Conservation (phyloP, 2,797 vertebrate genomes). For the Meda fulgida region DNA sequence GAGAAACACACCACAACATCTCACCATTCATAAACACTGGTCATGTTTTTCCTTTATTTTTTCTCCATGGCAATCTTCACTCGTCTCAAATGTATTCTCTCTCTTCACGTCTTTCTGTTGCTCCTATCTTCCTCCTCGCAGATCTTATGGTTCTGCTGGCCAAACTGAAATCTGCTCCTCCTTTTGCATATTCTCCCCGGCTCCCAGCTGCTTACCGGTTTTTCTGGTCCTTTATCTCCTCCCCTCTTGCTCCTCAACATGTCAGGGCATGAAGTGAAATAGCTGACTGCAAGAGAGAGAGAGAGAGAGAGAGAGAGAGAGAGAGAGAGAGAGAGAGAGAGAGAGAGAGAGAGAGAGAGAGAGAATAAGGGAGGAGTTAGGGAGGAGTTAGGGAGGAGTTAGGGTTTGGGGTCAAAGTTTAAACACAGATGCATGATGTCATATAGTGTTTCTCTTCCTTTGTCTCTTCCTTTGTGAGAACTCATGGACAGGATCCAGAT, state of each 20-base stretch:
- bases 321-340: conserved; percentile 27
- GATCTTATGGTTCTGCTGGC: conserved; percentile 55
- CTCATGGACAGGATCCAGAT: conserved; percentile 27
- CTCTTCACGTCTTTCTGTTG: conserved; percentile 37
- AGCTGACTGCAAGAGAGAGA: conserved; percentile 24
- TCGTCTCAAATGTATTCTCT: conserved; percentile 27
- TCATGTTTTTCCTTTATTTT: conserved; percentile 56
- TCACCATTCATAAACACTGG: conserved; percentile 57
- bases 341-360: conserved; percentile 44
- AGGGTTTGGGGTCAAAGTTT: conserved; percentile 76
- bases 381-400: conserved; percentile 64
- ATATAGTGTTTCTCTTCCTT: conserved; percentile 42
- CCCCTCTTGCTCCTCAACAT: conserved; percentile 70
- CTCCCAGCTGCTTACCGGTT: conserved; percentile 67
- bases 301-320: neutral
- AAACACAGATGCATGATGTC: conserved; percentile 58
- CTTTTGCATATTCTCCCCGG: conserved; percentile 67
- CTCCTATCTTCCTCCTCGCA: conserved; percentile 48
- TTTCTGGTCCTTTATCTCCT: conserved; percentile 72
- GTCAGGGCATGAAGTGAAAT: conserved; percentile 72
- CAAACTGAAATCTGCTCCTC: conserved; percentile 61
- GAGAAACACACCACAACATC: conserved; percentile 44
- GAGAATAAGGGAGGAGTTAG: conserved; percentile 55
- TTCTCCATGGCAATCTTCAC: conserved; percentile 50
- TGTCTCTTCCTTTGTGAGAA: conserved; percentile 38